Evolutionary conservation across 1,140 invertebrate species (phyloP), one percentile per base, ranked within the genome.

Genomic region (Heliconius nattereri): DNA sequence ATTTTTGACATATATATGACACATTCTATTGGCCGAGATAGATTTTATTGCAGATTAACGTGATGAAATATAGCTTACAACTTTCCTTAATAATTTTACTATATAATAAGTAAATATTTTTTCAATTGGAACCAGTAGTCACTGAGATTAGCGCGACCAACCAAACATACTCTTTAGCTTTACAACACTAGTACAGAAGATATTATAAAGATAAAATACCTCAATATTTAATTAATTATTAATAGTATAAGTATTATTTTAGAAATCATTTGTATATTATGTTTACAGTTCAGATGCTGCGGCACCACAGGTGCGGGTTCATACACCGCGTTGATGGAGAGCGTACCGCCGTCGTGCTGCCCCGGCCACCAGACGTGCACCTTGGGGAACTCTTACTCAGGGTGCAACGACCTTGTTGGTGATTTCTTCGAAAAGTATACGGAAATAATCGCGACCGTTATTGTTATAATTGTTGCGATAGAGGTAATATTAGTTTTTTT

Each of bases 241-340:
- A 45, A 45, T 45, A 16, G 49, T 52, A 52, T 20, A 52, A 52
- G 16, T 23, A 60, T 60, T 60, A 60, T 23, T 60, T 60, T 9
- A 23, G 11, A n/a, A 23, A 60, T 60, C 20, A 9, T 3, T 8
- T 23, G 20, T 23, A 26, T 60, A n/a, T 26, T 9, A 23, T 60
- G n/a, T 11, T 2, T 82, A 13, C 83, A 90, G 87, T 89, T 91
- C 78, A 23, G 32, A 9, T 91, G 89, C 74, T 91, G 89, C 60
- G 89, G 89, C 1, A 87, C 86, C 0, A 84, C 73, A 0, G 88
- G 88, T 3, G 72, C 83, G 1, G 72, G 32, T 2, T 86, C 87
- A 0, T 91, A 91, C 74, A 3, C 20, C 0, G 78, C 75, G 2
- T 37, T 81, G 6, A 49, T 80, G 37, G 72, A 76, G 13, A 29